Evolutionary conservation across 2,797 vertebrate genomes (phyloP), one percentile per base, ranked within the genome.

Genomic region (Bucorvus abyssinicus): DNA sequence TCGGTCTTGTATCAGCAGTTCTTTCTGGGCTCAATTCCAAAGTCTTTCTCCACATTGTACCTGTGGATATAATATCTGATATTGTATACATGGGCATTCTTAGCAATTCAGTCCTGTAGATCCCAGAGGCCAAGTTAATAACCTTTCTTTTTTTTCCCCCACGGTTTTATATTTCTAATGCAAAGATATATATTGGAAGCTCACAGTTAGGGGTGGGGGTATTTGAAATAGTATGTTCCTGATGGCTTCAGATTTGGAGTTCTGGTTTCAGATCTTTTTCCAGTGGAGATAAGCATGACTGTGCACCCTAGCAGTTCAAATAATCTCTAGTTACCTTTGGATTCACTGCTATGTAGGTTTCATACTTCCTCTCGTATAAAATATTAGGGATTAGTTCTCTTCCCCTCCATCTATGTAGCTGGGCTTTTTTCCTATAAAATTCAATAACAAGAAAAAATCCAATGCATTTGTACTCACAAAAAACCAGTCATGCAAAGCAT

Each of bases 21-120:
- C 53, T 94, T 87, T 91, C 85, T 96, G 94, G 88, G 91, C 89
- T 93, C 49, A 82, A 2, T 90, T 92, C 93, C 90, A 90, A 95
- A 80, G 26, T 79, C 67, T 84, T 90, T 87, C 60, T 91, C 52
- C 67, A 82, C 44, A 17, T 64, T 84, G 30, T 95, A 82, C 74
- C 64, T 0, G 2, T 87, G 75, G 74, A 55, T 90, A 40, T 76
- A 93, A 63, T 86, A 88, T 67, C 76, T 93, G 81, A 49, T 75
- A 67, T 64, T 65, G 5, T 49, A 57, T 87, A 60, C 89, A 30
- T 93, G 81, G 78, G 64, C 5, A 6, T 80, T 86, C 88, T 81
- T 93, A 95, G 44, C 63, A 73, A 8, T 93, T 94, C 87, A 89
- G 34, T 85, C 49, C 34, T 63, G 63, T 78, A 64, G 42, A 92